Base-by-base conservation (phyloP, 2,888 invertebrate genomes). In the Strigamia maritima region DNA sequence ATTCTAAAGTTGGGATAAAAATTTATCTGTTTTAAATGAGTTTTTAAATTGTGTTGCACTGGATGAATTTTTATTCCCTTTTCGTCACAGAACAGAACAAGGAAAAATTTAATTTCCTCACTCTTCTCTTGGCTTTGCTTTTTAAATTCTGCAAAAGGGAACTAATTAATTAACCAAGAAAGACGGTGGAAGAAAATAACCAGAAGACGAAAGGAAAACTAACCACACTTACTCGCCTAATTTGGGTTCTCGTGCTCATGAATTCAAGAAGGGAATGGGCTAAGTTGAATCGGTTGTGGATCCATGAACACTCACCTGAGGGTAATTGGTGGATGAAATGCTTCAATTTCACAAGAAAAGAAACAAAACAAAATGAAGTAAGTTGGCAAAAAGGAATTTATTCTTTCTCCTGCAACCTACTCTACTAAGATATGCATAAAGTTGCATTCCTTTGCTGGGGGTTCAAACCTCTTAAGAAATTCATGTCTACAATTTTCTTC, bases 81-180 rank as follows among this genome's bases (percentile, higher is more conserved):
- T 14, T n/a, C 44, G 1, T 14, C 44, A 44, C 44, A 44, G 14
- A 44, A 19, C n/a, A 49, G 6, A 6, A n/a, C n/a, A n/a, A n/a
- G 49, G 19, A 49, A 19, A 49, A 49, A 49, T 49, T 49, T 49
- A 49, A 49, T 49, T 49, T 49, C n/a, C 49, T 49, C 49, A 49
- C 49, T 49, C n/a, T 49, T 49, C 49, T 19, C 49, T 49, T 6
- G 49, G 49, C 49, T 49, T 49, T 49, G 49, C 49, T 49, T 49
- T n/a, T 49, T 49, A 49, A 49, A 49, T 49, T 49, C 49, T 49
- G 49, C 49, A 49, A 31, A 31, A 40, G 40, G 49, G 19, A 49
- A 49, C 49, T 49, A 49, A 49, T 49, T 49, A 49, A 49, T 49
- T 49, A 49, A 49, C 49, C 49, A 49, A 49, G 49, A 49, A n/a